Evolutionary conservation across 1,140 invertebrate species (phyloP).

Genomic region (Argopecten irradians): DNA sequence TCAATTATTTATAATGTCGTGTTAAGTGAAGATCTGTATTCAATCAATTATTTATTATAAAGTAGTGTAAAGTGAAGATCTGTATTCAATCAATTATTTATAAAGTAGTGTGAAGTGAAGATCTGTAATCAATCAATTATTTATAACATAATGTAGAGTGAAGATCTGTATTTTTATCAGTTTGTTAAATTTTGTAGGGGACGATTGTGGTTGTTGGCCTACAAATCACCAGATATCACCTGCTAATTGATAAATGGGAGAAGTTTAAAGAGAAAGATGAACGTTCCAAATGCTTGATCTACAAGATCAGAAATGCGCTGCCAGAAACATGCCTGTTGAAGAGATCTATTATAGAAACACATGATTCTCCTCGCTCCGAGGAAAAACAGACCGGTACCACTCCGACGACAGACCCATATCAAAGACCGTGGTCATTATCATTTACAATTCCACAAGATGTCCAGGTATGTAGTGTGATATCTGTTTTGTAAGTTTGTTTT

Average conservation of each 20-base stretch:
- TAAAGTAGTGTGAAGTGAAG: too few species aligned
- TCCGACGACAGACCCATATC: neutral
- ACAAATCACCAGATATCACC: slow-evolving; percentile 51
- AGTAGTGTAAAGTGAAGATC: too few species aligned
- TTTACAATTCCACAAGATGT: neutral
- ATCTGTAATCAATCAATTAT: too few species aligned
- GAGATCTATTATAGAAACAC: neutral
- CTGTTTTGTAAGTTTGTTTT: too few species aligned
- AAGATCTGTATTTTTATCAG: too few species aligned
- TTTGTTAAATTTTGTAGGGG: slow-evolving; percentile 47
- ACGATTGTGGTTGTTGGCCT: slow-evolving; percentile 57
- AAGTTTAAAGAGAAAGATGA: slow-evolving; percentile 16
- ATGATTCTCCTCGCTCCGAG: neutral
- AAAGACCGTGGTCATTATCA: neutral
- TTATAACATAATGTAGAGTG: too few species aligned
- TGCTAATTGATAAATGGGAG: slow-evolving; percentile 25
- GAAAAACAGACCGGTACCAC: neutral
- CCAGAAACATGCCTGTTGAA: slow-evolving; percentile 19
- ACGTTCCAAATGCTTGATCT: slow-evolving; percentile 39
- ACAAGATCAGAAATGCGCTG: slow-evolving; percentile 45
- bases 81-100: too few species aligned
- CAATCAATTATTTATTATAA: too few species aligned
- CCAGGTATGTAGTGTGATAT: neutral
- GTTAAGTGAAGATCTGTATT: too few species aligned
- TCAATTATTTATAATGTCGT: too few species aligned